Conservation (phyloP, 2,888 invertebrate species). For the Listrodromus nycthemerus region DNA sequence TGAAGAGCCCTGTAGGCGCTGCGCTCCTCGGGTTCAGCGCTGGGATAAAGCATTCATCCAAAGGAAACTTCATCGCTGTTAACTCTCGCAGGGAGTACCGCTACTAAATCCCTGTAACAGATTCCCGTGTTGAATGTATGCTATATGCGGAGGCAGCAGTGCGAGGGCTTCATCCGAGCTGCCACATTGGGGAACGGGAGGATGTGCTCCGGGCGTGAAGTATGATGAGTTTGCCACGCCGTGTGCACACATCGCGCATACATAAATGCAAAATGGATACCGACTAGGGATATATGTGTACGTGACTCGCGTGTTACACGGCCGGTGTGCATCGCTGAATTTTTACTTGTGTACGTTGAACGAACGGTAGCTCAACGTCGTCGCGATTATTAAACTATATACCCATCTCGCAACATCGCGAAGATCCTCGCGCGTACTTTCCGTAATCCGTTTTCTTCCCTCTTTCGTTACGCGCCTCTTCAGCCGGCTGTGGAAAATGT, state of each 20-base stretch:
- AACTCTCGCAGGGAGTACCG: conserved; percentile 51
- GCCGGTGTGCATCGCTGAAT: conserved; percentile 14
- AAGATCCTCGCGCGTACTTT: neutral
- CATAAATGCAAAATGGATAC: conserved; percentile 58
- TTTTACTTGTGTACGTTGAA: conserved; percentile 7
- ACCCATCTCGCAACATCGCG: conserved; percentile 9
- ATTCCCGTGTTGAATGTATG: conserved; percentile 44
- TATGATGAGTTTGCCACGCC: conserved; percentile 67
- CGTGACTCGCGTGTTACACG: conserved; percentile 12
- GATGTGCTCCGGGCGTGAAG: conserved; percentile 66
- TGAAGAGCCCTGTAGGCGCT: neutral
- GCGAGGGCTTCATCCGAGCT: conserved; percentile 57
- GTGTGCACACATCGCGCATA: conserved; percentile 62
- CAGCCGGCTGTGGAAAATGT: too few relatives aligned
- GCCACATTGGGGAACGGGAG: conserved; percentile 58
- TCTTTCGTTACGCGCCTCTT: too few relatives aligned
- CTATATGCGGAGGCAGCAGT: conserved; percentile 12
- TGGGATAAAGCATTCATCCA: conserved; percentile 32
- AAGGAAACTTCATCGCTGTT: conserved; percentile 42
- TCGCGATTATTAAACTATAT: conserved; percentile 9
- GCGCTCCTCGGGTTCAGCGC: neutral
- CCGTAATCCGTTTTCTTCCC: neutral
- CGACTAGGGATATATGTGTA: neutral
- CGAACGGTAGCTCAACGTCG: neutral
- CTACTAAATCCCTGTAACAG: conserved; percentile 66